phyloP scores from a whole-genome alignment of 2,113 vertebrate genomes.

The Ictidomys tridecemlineatus region DNA sequence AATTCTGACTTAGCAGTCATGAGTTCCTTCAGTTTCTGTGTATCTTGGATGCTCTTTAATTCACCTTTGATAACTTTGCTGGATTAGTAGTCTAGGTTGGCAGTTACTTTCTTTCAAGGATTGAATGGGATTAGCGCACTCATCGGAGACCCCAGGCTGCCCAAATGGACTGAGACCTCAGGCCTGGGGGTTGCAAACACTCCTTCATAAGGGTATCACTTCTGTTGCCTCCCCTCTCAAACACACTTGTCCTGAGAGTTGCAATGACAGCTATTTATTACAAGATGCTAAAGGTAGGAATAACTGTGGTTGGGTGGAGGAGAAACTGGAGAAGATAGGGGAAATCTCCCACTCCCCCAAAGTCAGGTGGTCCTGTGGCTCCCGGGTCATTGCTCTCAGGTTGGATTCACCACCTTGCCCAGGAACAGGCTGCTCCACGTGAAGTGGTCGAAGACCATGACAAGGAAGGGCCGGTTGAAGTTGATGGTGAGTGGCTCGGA shows the following conservation, averaged over 20 bases:
- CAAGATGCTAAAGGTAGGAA: not conserved
- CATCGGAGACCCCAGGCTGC: not conserved
- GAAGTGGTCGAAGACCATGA: conserved; percentile 89
- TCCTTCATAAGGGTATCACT: not conserved
- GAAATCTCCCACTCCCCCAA: too few species aligned
- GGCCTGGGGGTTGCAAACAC: not conserved
- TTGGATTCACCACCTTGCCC: conserved; percentile 90
- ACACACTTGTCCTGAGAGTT: not conserved
- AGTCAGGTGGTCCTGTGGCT: not conserved
- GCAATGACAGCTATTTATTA: conserved; percentile 21
- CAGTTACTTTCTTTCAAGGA: too few species aligned
- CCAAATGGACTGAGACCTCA: not conserved
- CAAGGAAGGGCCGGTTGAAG: conserved; percentile 90
- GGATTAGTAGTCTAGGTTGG: too few species aligned
- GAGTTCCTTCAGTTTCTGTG: too few species aligned
- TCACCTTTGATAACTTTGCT: too few species aligned
- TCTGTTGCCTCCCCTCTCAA: not conserved
- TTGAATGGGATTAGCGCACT: not conserved
- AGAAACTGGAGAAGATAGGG: not conserved
- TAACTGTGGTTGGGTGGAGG: not conserved
- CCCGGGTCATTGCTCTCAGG: not conserved
- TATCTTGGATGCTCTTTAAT: too few species aligned
- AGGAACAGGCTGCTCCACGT: conserved; percentile 92
- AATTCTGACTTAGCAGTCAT: too few species aligned
- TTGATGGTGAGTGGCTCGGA: conserved; percentile 76